phyloP scores from a whole-genome alignment of 2,888 invertebrate species.

The Ophion ventricosus region DNA sequence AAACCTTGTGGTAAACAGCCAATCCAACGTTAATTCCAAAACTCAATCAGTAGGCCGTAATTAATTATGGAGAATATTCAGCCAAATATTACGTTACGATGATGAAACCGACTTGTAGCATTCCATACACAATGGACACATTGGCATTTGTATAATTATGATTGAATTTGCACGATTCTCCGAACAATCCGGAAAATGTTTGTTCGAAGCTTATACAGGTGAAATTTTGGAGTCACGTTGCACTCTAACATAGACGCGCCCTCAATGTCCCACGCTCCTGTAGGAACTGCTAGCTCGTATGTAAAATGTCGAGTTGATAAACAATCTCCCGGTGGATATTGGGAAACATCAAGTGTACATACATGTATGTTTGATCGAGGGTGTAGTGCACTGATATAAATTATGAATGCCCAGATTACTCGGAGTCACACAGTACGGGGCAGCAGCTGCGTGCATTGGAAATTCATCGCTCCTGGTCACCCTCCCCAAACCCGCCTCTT shows the following conservation, averaged over 20 bases:
- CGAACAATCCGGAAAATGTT: conserved; percentile 20
- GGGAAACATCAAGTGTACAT: conserved; percentile 28
- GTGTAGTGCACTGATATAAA: conserved; percentile 60
- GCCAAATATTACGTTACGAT: neutral
- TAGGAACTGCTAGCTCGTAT: conserved; percentile 34
- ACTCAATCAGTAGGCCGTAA: neutral
- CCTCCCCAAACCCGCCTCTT: neutral
- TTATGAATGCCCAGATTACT: conserved; percentile 63
- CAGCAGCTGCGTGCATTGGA: conserved; percentile 64
- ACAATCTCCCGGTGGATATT: conserved; percentile 54
- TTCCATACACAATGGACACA: neutral
- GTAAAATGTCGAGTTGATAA: conserved; percentile 62
- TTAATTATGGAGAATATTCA: neutral
- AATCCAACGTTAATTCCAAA: neutral
- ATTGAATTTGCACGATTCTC: neutral
- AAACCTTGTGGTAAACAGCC: neutral
- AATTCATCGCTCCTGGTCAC: conserved; percentile 61
- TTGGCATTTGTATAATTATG: neutral
- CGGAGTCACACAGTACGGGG: conserved; percentile 51
- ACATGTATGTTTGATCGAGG: conserved; percentile 19
- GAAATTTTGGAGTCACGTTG: conserved; percentile 32
- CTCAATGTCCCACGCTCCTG: conserved; percentile 21
- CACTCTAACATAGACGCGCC: neutral
- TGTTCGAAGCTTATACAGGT: conserved; percentile 9
- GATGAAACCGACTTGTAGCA: neutral